phyloP scores from a whole-genome alignment of 2,113 vertebrate genomes.

The Gobiocypris rarus region DNA sequence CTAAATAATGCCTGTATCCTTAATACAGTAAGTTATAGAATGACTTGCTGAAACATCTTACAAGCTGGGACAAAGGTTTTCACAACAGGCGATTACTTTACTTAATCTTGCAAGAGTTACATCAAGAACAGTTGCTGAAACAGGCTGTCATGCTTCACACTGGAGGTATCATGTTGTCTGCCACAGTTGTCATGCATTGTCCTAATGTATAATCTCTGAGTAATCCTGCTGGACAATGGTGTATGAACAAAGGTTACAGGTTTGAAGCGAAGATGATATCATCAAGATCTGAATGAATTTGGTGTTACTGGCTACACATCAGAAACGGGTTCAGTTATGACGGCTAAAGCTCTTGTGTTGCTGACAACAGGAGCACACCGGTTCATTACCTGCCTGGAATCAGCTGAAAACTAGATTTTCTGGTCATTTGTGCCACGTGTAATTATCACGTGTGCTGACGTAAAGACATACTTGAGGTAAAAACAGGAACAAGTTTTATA shows the following conservation, averaged over 20 bases:
- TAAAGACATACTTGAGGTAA: not conserved
- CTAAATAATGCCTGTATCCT: not conserved
- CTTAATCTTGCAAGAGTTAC: slow-evolving; percentile 3
- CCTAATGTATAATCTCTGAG: not conserved
- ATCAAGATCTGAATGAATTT: not conserved
- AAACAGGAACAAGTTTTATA: not conserved
- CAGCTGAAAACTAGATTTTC: slow-evolving; percentile 49
- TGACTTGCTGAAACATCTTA: not conserved
- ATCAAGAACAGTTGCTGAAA: slow-evolving; percentile 22
- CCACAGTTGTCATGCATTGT: not conserved
- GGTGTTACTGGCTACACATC: not conserved
- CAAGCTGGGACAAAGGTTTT: not conserved
- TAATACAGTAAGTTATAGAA: not conserved
- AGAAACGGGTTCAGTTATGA: not conserved
- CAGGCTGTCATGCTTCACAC: not conserved
- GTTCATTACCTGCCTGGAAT: not conserved
- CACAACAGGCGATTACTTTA: slow-evolving; percentile 4
- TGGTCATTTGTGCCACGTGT: slow-evolving; percentile 37
- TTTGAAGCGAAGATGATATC: not conserved
- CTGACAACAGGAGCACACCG: not conserved
- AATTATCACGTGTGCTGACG: not conserved
- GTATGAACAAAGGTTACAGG: not conserved
- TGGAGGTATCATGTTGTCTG: not conserved
- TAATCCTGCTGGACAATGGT: not conserved
- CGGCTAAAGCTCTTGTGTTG: not conserved